A percentile compares a stretch with the other conserved stretches of the same genome.
Conservation (phyloP, 2,888 invertebrate genomes). For the Erynnis tages region DNA sequence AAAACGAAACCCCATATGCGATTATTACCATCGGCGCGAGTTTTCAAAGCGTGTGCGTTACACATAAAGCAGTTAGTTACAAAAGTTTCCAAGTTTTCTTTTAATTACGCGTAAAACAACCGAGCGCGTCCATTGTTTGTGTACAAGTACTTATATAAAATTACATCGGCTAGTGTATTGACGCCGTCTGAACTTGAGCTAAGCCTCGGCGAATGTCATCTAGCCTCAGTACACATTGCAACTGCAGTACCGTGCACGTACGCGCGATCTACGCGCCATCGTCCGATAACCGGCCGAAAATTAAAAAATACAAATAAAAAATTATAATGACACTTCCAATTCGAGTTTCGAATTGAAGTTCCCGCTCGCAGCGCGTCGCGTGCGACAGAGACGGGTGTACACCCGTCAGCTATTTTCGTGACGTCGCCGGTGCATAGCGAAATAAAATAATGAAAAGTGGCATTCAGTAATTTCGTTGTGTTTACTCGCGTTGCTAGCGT, state of each 20-base stretch:
- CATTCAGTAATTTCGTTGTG: constrained; percentile 79
- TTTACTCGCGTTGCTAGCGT: constrained; percentile 79
- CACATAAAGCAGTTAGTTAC: background rate
- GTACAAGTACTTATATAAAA: constrained; percentile 49
- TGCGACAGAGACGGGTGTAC: constrained; percentile 64
- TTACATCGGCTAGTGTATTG: constrained; percentile 67
- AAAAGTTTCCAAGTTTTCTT: constrained; percentile 8
- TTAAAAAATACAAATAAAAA: constrained; percentile 48
- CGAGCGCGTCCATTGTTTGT: constrained; percentile 21
- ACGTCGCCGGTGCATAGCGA: constrained; percentile 78
- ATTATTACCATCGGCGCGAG: background rate
- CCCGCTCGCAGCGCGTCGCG: constrained; percentile 42
- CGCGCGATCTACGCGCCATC: constrained; percentile 50
- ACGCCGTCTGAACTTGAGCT: constrained; percentile 75
- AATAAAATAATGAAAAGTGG: constrained; percentile 80
- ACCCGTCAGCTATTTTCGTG: constrained; percentile 68
- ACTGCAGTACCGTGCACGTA: constrained; percentile 64
- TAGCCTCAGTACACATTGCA: constrained; percentile 62
- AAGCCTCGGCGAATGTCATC: constrained; percentile 76
- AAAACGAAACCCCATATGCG: background rate
- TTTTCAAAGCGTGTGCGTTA: background rate
- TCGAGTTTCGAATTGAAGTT: constrained; percentile 63
- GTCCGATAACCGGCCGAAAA: constrained; percentile 34
- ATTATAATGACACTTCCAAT: constrained; percentile 45
- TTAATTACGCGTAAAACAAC: constrained; percentile 12